These are phyloP conservation scores for Crepidodera aurea DNA, from an alignment of 2,888 invertebrate genomes.

Conservation along the genomic window DNA sequence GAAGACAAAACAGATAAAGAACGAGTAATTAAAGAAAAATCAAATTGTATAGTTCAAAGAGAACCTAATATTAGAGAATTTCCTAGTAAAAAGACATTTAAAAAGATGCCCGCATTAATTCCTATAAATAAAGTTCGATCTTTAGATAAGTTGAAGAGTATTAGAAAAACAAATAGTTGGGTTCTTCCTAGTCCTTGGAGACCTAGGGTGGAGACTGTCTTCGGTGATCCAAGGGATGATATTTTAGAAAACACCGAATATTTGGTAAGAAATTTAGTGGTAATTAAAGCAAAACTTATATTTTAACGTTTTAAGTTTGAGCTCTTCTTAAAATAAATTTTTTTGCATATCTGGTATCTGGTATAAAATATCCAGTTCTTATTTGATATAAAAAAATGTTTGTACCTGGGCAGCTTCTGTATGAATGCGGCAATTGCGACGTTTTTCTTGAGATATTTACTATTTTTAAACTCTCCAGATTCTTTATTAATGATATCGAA, in stretches of 20 bases:
- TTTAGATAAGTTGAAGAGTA: conserved; percentile 34
- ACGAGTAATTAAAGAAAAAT: neutral
- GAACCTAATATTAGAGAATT: neutral
- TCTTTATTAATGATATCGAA: too few relatives aligned
- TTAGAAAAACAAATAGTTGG: conserved; percentile 62
- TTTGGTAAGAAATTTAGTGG: conserved; percentile 40
- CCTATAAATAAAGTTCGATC: conserved; percentile 45
- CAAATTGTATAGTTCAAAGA: neutral
- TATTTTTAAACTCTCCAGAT: too few relatives aligned
- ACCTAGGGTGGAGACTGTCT: conserved; percentile 56
- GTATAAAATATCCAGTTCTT: too few relatives aligned
- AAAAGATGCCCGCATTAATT: conserved; percentile 54
- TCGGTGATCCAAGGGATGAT: conserved; percentile 55
- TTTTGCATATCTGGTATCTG: too few relatives aligned
- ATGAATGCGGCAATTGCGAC: too few relatives aligned
- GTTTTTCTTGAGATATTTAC: too few relatives aligned
- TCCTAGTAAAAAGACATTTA: conserved; percentile 41
- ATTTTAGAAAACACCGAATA: conserved; percentile 35
- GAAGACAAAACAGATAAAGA: conserved; percentile 17
- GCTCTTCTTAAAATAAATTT: too few relatives aligned
- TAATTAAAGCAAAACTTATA: too few relatives aligned
- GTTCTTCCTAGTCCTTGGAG: conserved; percentile 69
- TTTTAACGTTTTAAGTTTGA: conserved; percentile 17
- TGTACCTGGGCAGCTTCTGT: too few relatives aligned
- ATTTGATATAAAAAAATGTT: too few relatives aligned